Percentiles rank a stretch among this genome's conserved stretches.
Evolutionary conservation across 2,888 invertebrate species (phyloP).

Genomic region (Drosophila kokeensis): DNA sequence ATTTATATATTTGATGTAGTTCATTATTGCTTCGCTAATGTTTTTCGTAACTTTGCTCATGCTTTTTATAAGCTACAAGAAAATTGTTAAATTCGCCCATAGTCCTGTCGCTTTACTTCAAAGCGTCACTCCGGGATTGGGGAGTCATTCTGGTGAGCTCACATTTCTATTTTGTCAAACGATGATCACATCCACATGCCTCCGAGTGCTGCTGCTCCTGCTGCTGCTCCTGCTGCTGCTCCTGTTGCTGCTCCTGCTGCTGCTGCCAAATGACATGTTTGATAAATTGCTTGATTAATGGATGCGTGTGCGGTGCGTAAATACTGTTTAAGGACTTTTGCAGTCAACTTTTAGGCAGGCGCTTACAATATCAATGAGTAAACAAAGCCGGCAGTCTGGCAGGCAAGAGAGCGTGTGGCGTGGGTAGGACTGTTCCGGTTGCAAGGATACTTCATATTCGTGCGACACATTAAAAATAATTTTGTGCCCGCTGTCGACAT

Average conservation of each 20-base stretch:
- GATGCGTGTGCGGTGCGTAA: conserved; percentile 67
- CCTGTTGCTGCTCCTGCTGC: conserved; percentile 5
- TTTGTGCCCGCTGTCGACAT: conserved; percentile 41
- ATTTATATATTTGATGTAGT: background rate
- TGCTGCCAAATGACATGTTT: conserved; percentile 66
- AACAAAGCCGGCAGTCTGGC: conserved; percentile 3
- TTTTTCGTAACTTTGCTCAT: background rate
- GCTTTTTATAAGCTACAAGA: background rate
- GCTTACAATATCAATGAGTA: conserved; percentile 50
- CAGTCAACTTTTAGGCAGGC: conserved; percentile 45
- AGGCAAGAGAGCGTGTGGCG: background rate
- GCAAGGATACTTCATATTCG: conserved; percentile 47
- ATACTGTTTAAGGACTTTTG: conserved; percentile 69
- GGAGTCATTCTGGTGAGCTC: conserved; percentile 15
- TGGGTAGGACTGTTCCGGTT: background rate
- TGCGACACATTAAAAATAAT: conserved; percentile 62
- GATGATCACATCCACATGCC: conserved; percentile 19
- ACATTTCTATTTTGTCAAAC: conserved; percentile 27
- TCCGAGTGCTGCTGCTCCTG: conserved; percentile 1
- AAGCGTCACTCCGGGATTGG: conserved; percentile 32
- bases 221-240: conserved; percentile 13
- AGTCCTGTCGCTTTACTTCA: conserved; percentile 5
- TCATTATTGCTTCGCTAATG: background rate
- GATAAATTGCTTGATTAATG: conserved; percentile 81
- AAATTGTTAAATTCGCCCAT: background rate